A percentile compares a stretch with the other conserved stretches of the same genome.
phyloP scores from a whole-genome alignment of 2,113 vertebrate species.

The Phaethornis superciliosus region DNA sequence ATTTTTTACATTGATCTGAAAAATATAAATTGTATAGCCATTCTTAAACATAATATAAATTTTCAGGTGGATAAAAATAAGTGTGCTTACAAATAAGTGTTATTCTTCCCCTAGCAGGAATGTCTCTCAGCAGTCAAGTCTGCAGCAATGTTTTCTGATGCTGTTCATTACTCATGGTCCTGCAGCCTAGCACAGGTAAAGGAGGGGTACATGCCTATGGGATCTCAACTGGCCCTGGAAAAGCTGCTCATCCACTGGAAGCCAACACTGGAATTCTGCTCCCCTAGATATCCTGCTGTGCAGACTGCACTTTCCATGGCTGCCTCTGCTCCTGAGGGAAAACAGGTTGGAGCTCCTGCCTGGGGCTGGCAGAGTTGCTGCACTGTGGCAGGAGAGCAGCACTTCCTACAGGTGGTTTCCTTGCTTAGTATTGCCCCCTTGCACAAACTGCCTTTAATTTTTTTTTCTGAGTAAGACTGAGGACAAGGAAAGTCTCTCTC shows the following conservation, averaged over 20 bases:
- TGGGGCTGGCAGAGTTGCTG: neutral
- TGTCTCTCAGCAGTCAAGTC: neutral
- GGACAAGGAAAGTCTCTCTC: neutral
- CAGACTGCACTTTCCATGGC: accelerated
- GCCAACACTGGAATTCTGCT: accelerated
- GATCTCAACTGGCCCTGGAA: neutral
- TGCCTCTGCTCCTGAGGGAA: neutral
- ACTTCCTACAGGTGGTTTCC: accelerated
- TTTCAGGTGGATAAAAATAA: neutral
- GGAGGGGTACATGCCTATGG: neutral
- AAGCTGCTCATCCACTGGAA: neutral
- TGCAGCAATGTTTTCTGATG: neutral
- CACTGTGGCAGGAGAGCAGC: neutral
- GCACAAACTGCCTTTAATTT: accelerated
- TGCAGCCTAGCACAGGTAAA: neutral
- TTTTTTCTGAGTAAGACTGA: neutral
- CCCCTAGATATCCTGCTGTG: accelerated
- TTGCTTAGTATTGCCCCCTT: too few species aligned
- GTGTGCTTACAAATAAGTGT: neutral
- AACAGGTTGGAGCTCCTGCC: neutral
- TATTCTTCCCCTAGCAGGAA: neutral
- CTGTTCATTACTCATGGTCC: neutral
- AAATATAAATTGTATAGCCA: neutral
- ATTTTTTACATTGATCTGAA: neutral
- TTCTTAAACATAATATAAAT: neutral